These are phyloP conservation scores for Falcunculus frontatus DNA, from an alignment of 2,113 vertebrate species.

Conservation along the genomic window DNA sequence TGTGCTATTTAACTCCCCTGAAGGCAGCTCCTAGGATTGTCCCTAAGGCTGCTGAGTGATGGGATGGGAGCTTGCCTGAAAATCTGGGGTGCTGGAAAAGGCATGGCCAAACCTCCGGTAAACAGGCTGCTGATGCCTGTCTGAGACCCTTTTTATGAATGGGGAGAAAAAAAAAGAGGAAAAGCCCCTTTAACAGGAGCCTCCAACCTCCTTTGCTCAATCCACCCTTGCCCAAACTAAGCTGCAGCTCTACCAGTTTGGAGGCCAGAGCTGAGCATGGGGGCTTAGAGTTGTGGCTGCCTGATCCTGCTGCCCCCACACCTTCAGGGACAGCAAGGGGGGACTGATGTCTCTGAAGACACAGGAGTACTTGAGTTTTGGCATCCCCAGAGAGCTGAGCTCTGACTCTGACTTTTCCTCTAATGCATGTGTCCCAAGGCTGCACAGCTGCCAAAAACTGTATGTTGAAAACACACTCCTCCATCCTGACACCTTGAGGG, in stretches of 20 bases:
- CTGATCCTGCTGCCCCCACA: not conserved
- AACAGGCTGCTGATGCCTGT: not conserved
- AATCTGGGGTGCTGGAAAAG: not conserved
- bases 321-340: not conserved
- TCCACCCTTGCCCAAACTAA: not conserved
- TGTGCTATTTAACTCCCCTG: not conserved
- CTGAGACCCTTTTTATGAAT: not conserved
- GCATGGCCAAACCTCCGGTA: not conserved
- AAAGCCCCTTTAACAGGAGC: not conserved
- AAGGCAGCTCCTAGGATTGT: not conserved
- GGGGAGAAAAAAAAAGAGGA: not conserved
- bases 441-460: not conserved
- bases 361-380: not conserved
- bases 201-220: not conserved
- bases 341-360: not conserved
- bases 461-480: not conserved
- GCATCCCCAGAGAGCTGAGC: not conserved
- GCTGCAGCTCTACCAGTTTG: too few relatives aligned
- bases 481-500: not conserved
- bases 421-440: fast-evolving
- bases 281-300: not conserved
- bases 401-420: not conserved
- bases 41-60: not conserved
- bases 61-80: not conserved
- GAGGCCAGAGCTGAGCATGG: not conserved